Conservation (phyloP, 2,113 vertebrate species). For the Typhlomys cinereus region DNA sequence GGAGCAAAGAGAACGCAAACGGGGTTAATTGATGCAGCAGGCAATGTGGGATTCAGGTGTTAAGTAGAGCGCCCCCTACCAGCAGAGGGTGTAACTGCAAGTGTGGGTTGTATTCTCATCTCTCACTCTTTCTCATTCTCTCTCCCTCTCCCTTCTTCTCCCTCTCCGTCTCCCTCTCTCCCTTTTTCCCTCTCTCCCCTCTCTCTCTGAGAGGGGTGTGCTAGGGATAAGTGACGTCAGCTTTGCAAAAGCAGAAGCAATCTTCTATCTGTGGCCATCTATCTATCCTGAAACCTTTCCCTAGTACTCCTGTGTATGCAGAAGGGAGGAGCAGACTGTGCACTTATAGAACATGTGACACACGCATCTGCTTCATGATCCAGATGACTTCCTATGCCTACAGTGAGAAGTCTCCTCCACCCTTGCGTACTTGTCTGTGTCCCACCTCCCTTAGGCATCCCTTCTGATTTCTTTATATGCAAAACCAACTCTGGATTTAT, state of each 20-base stretch:
- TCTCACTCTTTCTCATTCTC: too few relatives aligned
- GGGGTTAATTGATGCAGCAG: not conserved
- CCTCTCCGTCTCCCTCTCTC: too few relatives aligned
- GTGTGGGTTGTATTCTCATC: not conserved
- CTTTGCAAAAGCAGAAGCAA: slow-evolving; percentile 29
- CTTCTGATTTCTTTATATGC: not conserved
- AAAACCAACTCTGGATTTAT: not conserved
- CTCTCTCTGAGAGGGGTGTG: too few relatives aligned
- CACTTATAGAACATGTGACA: not conserved
- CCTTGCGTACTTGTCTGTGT: not conserved
- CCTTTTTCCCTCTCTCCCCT: too few relatives aligned
- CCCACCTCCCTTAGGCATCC: not conserved
- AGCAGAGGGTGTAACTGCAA: not conserved
- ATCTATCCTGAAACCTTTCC: not conserved
- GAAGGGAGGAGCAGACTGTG: not conserved
- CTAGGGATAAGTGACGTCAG: not conserved
- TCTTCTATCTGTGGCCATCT: not conserved
- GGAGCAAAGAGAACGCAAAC: not conserved
- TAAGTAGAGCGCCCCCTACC: slow-evolving; percentile 20
- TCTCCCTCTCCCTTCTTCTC: too few relatives aligned
- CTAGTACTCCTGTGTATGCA: not conserved
- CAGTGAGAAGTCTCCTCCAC: not conserved
- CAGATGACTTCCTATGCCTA: not conserved
- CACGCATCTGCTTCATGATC: not conserved
- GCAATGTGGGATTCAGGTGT: not conserved